These are phyloP conservation scores for Penelope pileata DNA, from an alignment of 2,113 vertebrate species.

Conservation along the genomic window DNA sequence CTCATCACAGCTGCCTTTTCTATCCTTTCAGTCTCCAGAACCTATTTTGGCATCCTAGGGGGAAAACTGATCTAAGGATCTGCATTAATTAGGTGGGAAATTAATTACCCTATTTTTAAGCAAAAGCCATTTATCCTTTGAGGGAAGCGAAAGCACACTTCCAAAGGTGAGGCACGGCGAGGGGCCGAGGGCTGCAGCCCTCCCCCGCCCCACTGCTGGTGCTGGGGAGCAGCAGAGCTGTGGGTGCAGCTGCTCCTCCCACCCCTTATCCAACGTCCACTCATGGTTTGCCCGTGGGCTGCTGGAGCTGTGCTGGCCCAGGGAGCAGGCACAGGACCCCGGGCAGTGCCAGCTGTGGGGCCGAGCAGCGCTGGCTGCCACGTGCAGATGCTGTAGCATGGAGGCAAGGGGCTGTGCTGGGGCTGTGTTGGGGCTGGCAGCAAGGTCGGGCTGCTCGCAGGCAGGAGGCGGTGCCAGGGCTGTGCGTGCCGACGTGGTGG, in stretches of 20 bases:
- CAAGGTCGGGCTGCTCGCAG: neutral
- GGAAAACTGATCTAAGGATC: slow-evolving; percentile 37
- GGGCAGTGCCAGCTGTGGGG: too few species aligned
- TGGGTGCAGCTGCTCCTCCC: neutral
- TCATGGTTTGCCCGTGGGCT: fast-evolving
- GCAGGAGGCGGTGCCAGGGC: neutral
- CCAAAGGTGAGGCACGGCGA: neutral
- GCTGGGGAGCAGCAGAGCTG: neutral
- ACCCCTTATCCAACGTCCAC: fast-evolving
- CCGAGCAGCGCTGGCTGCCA: fast-evolving
- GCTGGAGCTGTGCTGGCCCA: neutral
- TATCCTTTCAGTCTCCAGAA: slow-evolving; percentile 49
- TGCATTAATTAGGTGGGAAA: slow-evolving; percentile 70
- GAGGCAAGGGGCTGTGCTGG: neutral
- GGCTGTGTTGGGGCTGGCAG: neutral
- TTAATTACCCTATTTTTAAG: slow-evolving; percentile 67
- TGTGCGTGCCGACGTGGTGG: fast-evolving
- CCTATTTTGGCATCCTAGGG: slow-evolving; percentile 57
- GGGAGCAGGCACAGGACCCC: fast-evolving
- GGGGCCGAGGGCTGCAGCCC: neutral
- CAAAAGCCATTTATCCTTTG: slow-evolving; percentile 20
- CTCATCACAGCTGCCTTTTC: slow-evolving; percentile 64
- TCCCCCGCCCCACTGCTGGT: neutral
- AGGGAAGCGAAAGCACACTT: neutral
- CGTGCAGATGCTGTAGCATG: fast-evolving